phyloP scores from a whole-genome alignment of 2,113 vertebrate species.

The Podiceps cristatus region DNA sequence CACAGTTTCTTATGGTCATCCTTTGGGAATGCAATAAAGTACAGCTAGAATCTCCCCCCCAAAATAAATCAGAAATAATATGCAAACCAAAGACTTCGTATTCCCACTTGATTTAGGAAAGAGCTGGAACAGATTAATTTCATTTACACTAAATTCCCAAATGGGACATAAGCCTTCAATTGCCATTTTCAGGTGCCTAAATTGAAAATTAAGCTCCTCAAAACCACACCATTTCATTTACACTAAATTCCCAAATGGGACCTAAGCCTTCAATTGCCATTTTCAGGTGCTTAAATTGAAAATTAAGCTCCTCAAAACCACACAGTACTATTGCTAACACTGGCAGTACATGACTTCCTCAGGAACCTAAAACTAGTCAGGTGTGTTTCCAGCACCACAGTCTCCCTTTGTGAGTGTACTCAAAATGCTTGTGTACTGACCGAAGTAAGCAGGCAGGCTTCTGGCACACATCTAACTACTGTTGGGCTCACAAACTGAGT shows the following conservation, averaged over 20 bases:
- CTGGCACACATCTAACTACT: not conserved
- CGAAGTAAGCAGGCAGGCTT: not conserved
- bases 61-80: not conserved
- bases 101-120: not conserved
- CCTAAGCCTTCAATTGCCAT: rapidly evolving
- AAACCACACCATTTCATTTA: not conserved
- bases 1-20: not conserved
- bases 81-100: not conserved
- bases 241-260: not conserved
- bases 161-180: rapidly evolving
- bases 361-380: not conserved
- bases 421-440: rapidly evolving
- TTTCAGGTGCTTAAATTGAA: not conserved
- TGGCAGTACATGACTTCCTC: not conserved
- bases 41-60: not conserved
- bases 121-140: not conserved
- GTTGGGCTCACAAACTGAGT: not conserved
- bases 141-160: not conserved
- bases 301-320: not conserved
- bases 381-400: not conserved
- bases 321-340: not conserved
- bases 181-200: not conserved
- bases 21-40: not conserved
- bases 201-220: not conserved
- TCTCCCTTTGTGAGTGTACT: not conserved